Percentiles rank a stretch among this genome's conserved stretches.
phyloP scores from a whole-genome alignment of 2,113 vertebrate genomes.

The Acrocephalus arundinaceus region DNA sequence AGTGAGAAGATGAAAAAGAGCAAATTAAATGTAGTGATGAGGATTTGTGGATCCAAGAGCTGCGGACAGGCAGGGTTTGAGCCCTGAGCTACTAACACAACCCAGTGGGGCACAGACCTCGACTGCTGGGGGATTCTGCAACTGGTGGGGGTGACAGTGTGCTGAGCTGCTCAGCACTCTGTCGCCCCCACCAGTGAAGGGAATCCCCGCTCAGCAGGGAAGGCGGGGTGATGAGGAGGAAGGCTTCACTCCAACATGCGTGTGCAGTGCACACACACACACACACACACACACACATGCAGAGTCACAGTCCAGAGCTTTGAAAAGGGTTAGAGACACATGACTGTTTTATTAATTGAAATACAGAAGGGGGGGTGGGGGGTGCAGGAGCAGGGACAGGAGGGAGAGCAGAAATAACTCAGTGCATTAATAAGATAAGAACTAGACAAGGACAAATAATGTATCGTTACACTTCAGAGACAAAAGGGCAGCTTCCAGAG shows the following conservation, averaged over 20 bases:
- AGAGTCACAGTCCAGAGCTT: neutral
- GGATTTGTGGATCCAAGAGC: accelerated
- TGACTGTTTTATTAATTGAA: neutral
- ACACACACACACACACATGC: accelerated
- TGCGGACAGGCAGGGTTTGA: neutral
- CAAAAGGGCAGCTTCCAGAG: constrained; percentile 65
- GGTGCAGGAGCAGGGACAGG: neutral
- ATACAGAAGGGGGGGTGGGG: neutral
- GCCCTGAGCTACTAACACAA: neutral
- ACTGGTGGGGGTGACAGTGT: neutral
- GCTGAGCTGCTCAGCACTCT: neutral
- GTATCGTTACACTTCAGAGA: constrained; percentile 53
- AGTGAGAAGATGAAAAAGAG: neutral
- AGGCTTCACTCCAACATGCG: neutral
- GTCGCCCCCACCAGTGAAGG: neutral
- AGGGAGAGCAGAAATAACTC: neutral
- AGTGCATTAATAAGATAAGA: constrained; percentile 50
- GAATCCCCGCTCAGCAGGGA: neutral
- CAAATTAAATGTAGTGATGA: neutral
- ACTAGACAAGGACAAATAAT: constrained; percentile 49
- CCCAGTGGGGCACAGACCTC: neutral
- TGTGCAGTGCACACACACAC: neutral
- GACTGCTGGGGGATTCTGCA: neutral
- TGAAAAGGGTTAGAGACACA: neutral
- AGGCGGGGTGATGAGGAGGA: neutral